Conservation (phyloP, 2,113 vertebrate genomes). For the Nyctereutes procyonoides region DNA sequence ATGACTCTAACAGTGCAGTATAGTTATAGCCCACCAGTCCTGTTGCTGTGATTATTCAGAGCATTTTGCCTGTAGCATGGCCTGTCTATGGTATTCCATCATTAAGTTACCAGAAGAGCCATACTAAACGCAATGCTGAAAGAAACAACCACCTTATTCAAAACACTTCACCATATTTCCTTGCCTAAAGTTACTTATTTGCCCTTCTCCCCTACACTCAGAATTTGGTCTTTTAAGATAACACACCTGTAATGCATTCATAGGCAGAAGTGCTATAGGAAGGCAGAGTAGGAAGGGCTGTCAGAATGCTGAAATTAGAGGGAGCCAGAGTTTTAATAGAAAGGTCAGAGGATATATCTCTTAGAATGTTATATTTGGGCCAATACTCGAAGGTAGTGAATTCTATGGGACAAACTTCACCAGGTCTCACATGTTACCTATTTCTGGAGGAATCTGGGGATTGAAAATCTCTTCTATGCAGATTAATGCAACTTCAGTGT, state of each 20-base stretch:
- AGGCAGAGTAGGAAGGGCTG: background rate
- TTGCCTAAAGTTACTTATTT: background rate
- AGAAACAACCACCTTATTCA: background rate
- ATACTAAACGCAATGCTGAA: background rate
- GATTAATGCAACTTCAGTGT: background rate
- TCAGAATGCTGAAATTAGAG: background rate
- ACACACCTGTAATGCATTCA: no score
- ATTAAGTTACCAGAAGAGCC: background rate
- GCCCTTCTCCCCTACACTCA: background rate
- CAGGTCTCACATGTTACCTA: background rate
- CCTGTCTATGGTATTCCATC: background rate
- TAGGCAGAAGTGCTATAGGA: background rate
- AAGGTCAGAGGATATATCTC: background rate
- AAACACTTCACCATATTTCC: background rate
- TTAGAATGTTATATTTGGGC: background rate
- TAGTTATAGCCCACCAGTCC: background rate
- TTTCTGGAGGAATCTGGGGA: background rate
- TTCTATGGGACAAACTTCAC: background rate
- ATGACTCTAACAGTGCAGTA: background rate
- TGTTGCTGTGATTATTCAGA: background rate
- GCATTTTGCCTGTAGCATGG: no score
- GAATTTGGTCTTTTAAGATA: background rate
- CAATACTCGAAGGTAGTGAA: background rate
- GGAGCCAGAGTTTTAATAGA: background rate
- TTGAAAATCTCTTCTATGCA: background rate